Percentiles rank a stretch among this genome's conserved stretches.
These are phyloP conservation scores for Corythoichthys haematopterus DNA, from an alignment of 2,113 vertebrate genomes.

Conservation along the genomic window DNA sequence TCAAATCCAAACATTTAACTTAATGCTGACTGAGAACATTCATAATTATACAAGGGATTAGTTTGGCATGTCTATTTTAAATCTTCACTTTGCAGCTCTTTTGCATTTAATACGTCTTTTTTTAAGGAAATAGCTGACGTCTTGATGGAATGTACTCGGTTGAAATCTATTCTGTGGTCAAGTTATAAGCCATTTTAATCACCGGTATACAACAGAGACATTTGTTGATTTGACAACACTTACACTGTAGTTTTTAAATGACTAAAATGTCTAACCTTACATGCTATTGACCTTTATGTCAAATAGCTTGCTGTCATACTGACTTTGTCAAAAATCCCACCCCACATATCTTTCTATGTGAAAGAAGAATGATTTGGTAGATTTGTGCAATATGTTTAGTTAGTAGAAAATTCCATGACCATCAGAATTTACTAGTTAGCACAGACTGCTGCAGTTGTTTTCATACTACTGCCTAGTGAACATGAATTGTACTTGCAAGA, in stretches of 20 bases:
- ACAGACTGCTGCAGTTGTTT: neutral
- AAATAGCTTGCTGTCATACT: neutral
- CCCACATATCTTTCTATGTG: neutral
- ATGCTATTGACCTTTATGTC: too few relatives aligned
- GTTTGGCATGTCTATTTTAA: neutral
- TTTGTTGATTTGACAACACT: too few relatives aligned
- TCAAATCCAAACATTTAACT: neutral
- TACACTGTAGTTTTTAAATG: too few relatives aligned
- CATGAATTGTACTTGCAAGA: neutral
- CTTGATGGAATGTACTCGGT: neutral
- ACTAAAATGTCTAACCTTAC: too few relatives aligned
- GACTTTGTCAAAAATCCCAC: neutral
- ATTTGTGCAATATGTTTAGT: neutral
- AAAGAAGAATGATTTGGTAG: neutral
- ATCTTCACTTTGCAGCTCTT: neutral
- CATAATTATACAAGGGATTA: neutral
- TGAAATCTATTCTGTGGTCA: too few relatives aligned
- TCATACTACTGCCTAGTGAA: conserved; percentile 33
- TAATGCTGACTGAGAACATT: conserved; percentile 3
- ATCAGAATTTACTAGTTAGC: neutral
- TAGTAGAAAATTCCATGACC: neutral
- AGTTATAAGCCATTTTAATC: too few relatives aligned
- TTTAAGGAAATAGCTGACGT: neutral
- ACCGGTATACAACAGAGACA: too few relatives aligned
- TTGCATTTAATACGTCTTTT: neutral